Base-by-base conservation (phyloP, 2,888 invertebrate species). In the Netelia fuscicornis region DNA sequence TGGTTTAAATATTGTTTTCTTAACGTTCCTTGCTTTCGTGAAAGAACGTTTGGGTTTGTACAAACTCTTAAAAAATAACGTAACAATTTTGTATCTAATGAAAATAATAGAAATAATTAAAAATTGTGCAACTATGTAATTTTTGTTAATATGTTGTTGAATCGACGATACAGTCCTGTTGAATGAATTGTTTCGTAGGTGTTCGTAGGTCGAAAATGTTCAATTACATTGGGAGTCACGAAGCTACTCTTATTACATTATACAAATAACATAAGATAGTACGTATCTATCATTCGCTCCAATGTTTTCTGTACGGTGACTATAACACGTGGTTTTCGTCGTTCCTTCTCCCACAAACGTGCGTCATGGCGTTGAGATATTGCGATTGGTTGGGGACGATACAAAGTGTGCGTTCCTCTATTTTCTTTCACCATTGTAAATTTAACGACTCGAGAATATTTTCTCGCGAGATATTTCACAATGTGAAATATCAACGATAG, bases 251-350 rank as follows among this genome's bases (percentile, higher is more conserved):
- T 13, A 20, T 11, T 13, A 13, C 48, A 48, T 48, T 48, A 48
- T 48, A 10, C 48, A 48, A 13, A 10, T 48, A 48, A 48, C 6
- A 37, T 37, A 37, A 48, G 11, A 54, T 11, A 11, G 6, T 25
- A 65, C 62, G 25, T 25, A 20, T 62, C 62, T 10, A 13, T 23
- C 13, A 56, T 56, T 54, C 25, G 56, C 9, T 20, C 44, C 54
- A 44, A 48, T 77, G 68, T 77, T 76, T 77, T 77, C 60, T 42
- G 56, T 68, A 44, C 48, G 76, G 42, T 48, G 13, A 48, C 44
- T 68, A 68, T 48, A 77, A 68, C 77, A 77, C 68, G 60, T 60
- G 58, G 68, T 48, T 77, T 44, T 77, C 44, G 25, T n/a, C 44
- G 6, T 8, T 11, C 30, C 13, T 13, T 11, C 11, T 23, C n/a